Evolutionary conservation across 2,113 vertebrate species (phyloP).

Genomic region (Urocynchramus pylzowi): DNA sequence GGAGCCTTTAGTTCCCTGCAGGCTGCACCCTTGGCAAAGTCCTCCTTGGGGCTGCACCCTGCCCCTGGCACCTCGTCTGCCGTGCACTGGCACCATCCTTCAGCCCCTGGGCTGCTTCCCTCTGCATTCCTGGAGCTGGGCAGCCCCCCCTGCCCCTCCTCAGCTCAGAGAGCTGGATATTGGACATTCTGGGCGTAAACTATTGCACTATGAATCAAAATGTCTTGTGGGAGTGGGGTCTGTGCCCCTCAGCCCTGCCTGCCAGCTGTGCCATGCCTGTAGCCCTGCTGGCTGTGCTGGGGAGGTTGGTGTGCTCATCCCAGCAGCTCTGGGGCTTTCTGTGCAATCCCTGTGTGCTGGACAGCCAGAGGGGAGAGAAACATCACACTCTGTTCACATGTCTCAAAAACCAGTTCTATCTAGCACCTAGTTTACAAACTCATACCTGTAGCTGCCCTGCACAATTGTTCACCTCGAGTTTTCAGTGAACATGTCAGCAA

Average conservation of each 20-base stretch:
- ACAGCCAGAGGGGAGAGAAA: neutral
- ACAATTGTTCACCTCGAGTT: constrained; percentile 43
- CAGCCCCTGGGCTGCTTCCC: neutral
- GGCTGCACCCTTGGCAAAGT: neutral
- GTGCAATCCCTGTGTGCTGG: neutral
- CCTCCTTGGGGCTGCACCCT: neutral
- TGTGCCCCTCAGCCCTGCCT: neutral
- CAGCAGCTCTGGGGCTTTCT: neutral
- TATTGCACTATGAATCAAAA: neutral
- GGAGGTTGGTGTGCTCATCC: neutral
- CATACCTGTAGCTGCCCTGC: constrained; percentile 41
- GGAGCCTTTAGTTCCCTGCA: neutral
- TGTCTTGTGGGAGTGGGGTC: neutral
- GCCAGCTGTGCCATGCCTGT: neutral
- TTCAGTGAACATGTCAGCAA: constrained; percentile 62
- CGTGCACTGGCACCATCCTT: neutral
- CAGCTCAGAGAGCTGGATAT: neutral
- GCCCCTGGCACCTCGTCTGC: rapidly evolving
- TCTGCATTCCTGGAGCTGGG: neutral
- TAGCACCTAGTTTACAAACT: constrained; percentile 49
- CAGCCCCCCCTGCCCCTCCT: neutral
- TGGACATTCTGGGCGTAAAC: neutral
- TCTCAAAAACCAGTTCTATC: neutral
- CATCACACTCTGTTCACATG: neutral
- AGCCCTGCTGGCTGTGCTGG: neutral